phyloP scores from a whole-genome alignment of 2,113 vertebrate species.

The Odobenus rosmarus region DNA sequence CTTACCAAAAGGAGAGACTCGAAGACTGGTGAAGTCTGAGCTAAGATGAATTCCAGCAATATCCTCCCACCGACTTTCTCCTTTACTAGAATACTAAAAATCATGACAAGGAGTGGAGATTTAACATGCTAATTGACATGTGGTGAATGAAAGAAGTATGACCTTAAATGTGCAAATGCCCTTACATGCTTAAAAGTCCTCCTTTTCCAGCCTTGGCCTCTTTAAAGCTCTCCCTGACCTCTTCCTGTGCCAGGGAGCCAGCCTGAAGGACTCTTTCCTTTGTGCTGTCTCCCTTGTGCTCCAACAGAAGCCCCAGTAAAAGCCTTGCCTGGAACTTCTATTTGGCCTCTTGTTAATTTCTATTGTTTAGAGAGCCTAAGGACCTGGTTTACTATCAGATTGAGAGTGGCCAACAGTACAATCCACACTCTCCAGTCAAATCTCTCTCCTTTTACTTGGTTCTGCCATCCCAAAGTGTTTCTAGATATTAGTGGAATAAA shows the following conservation, averaged over 20 bases:
- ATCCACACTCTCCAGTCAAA: background rate
- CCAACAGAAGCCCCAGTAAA: background rate
- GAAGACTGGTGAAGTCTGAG: background rate
- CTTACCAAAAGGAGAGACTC: background rate
- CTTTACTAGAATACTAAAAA: background rate
- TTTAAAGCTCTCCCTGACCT: background rate
- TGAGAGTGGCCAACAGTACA: background rate
- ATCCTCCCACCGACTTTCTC: background rate
- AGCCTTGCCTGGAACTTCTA: background rate
- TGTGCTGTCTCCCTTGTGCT: background rate
- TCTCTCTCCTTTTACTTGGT: background rate
- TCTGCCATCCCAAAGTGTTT: slow-evolving; percentile 12
- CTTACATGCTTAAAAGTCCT: background rate
- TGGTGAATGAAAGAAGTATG: background rate
- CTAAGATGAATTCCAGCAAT: background rate
- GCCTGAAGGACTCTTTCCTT: background rate
- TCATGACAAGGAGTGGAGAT: background rate
- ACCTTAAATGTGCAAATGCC: background rate
- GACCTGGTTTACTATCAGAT: background rate
- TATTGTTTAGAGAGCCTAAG: background rate
- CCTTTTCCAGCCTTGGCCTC: background rate
- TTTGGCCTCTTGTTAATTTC: background rate
- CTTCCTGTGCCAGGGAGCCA: background rate
- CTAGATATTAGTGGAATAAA: background rate
- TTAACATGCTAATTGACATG: background rate